A percentile compares a stretch with the other conserved stretches of the same genome.
phyloP scores from a whole-genome alignment of 2,888 invertebrate species.

The Microctonus aethiopoides region DNA sequence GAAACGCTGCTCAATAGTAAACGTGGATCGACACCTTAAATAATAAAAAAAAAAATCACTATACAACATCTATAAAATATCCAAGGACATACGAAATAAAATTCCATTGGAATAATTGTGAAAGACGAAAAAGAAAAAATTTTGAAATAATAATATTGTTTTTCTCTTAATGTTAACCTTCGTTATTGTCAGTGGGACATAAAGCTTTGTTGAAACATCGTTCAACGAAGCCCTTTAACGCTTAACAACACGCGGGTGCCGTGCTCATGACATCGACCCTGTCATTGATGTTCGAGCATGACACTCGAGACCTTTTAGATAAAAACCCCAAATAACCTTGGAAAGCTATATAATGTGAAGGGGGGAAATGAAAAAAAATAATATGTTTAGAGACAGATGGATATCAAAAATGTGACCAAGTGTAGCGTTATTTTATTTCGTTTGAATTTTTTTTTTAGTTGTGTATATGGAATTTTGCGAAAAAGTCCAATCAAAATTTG shows the following conservation, averaged over 20 bases:
- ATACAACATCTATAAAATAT: neutral
- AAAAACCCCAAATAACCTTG: neutral
- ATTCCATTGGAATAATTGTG: neutral
- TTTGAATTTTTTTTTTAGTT: too few species aligned
- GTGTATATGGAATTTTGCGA: too few species aligned
- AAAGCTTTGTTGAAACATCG: neutral
- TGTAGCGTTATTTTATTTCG: neutral
- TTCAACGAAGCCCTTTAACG: constrained; percentile 13
- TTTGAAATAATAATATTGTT: neutral
- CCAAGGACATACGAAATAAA: neutral
- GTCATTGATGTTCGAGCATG: constrained; percentile 17
- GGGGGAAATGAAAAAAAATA: neutral
- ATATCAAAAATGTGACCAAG: neutral
- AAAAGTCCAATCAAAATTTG: too few species aligned
- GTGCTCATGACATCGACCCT: constrained; percentile 23
- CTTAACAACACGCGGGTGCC: constrained; percentile 3
- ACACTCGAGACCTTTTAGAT: constrained; percentile 10
- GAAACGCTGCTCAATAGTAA: constrained; percentile 59
- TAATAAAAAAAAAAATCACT: constrained; percentile 7
- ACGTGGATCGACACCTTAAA: constrained; percentile 58
- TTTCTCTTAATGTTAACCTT: neutral
- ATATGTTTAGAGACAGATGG: too few species aligned
- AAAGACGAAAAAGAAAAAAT: neutral
- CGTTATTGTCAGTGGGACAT: neutral
- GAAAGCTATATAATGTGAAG: neutral